Percentiles rank a stretch among this genome's conserved stretches.
Evolutionary conservation across 1,140 invertebrate genomes (phyloP).

Genomic region (Nixonia krombeini): DNA sequence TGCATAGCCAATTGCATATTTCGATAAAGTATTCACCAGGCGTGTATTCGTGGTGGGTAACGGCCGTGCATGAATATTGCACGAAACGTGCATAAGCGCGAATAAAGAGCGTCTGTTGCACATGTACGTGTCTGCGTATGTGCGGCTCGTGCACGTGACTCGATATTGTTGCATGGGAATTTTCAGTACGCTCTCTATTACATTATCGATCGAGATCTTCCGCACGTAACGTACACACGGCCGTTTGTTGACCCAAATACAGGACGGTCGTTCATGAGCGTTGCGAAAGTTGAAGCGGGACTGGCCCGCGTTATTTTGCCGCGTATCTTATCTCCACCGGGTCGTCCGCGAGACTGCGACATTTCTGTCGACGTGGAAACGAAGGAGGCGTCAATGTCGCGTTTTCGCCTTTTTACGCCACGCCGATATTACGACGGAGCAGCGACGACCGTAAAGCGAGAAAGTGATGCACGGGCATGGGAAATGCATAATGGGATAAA

Average conservation of each 20-base stretch:
- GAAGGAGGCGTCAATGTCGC: too few relatives aligned
- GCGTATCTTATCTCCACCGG: conserved; percentile 12
- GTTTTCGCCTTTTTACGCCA: too few relatives aligned
- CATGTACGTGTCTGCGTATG: conserved; percentile 26
- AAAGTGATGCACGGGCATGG: too few relatives aligned
- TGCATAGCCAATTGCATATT: too few relatives aligned
- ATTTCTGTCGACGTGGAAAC: too few relatives aligned
- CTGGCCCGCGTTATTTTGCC: conserved; percentile 33
- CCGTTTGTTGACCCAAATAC: conserved; percentile 53
- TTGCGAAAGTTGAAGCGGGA: conserved; percentile 33
- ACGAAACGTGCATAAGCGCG: too few relatives aligned
- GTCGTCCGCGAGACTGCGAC: background rate
- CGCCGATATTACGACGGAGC: too few relatives aligned
- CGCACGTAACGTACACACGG: conserved; percentile 27
- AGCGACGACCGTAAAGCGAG: too few relatives aligned
- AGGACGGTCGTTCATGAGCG: conserved; percentile 27
- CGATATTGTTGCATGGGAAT: conserved; percentile 37
- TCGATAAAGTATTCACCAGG: too few relatives aligned
- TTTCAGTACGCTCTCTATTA: conserved; percentile 22
- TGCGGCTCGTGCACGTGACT: conserved; percentile 32
- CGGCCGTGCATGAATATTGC: conserved; percentile 33
- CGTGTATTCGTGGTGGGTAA: conserved; percentile 26
- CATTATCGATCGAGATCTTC: conserved; percentile 40
- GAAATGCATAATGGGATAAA: too few relatives aligned
- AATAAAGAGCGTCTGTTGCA: conserved; percentile 28